Evolutionary conservation across 2,113 vertebrate species (phyloP).

Genomic region (Rallus limicola): DNA sequence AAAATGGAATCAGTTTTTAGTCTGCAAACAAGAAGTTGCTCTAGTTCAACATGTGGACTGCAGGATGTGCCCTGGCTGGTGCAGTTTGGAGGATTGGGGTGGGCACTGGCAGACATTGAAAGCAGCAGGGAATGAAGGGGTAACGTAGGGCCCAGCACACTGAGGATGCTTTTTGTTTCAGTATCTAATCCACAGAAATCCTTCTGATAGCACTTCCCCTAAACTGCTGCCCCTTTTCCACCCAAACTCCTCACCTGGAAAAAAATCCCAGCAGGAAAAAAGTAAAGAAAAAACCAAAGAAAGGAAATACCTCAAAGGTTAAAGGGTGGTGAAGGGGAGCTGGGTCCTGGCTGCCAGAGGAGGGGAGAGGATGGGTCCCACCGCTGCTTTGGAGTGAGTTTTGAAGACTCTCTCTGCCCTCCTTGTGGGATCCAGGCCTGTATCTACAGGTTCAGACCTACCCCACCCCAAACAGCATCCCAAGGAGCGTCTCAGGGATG

Average conservation of each 20-base stretch:
- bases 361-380: not conserved
- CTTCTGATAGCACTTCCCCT: not conserved
- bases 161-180: not conserved
- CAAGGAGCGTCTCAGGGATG: not conserved
- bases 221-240: not conserved
- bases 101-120: not conserved
- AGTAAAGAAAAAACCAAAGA: not conserved
- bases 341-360: not conserved
- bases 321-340: not conserved
- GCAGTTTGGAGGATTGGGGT: not conserved
- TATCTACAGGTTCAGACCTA: not conserved
- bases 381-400: fast-evolving
- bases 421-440: not conserved
- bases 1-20: not conserved
- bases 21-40: not conserved
- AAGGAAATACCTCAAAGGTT: not conserved
- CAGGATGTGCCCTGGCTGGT: not conserved
- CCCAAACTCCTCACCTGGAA: not conserved
- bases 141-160: not conserved
- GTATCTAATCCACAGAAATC: not conserved
- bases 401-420: not conserved
- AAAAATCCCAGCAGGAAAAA: not conserved
- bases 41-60: not conserved
- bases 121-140: not conserved
- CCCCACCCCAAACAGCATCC: not conserved